These are phyloP conservation scores for Emydocephalus ijimae DNA, from an alignment of 2,113 vertebrate genomes.

Conservation along the genomic window DNA sequence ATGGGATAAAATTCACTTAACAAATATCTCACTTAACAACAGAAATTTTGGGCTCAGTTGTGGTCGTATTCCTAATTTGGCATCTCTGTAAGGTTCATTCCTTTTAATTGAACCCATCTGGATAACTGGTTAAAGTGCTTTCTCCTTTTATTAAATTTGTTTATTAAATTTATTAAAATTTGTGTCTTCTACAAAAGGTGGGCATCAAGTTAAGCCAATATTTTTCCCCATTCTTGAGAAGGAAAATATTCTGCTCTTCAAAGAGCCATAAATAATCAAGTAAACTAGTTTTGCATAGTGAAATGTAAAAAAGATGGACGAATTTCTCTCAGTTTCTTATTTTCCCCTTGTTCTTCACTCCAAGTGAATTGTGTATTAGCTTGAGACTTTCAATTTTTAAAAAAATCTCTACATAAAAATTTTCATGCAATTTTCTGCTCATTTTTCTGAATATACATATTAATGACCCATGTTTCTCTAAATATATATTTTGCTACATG, in stretches of 20 bases:
- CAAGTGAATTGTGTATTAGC: neutral
- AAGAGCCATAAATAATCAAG: neutral
- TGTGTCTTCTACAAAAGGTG: neutral
- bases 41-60: neutral
- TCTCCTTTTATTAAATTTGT: neutral
- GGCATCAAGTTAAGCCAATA: neutral
- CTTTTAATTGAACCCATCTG: neutral
- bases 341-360: neutral
- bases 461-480: neutral
- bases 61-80: neutral
- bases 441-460: neutral
- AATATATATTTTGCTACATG: neutral
- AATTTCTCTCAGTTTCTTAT: neutral
- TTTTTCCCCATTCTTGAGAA: neutral
- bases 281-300: neutral
- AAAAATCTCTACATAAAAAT: neutral
- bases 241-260: neutral
- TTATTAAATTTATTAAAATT: neutral
- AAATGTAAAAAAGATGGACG: neutral
- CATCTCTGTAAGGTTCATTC: neutral
- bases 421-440: neutral
- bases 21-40: neutral
- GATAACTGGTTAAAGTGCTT: neutral
- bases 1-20: neutral
- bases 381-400: neutral